Evolutionary conservation across 1,140 invertebrate genomes (phyloP), one percentile per base, ranked within the genome.

Genomic region (Drosophila mauritiana): DNA sequence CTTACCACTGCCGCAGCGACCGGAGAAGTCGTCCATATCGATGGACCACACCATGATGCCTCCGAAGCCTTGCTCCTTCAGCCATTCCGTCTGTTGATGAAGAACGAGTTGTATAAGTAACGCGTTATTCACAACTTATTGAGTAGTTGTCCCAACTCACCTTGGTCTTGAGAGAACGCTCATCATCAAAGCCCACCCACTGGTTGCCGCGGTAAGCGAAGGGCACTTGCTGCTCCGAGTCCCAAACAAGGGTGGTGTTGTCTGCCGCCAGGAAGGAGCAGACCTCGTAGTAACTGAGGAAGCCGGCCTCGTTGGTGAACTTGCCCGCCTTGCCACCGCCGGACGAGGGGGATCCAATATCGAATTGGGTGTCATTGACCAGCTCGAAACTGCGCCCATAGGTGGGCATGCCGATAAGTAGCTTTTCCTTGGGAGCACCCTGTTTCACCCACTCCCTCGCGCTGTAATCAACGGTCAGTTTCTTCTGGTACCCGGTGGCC

Each of bases 41-140:
- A 98, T 94, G 1, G 97, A 98, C 98, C 98, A 99, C 12, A 99
- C 96, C 97, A 99, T 99, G 13, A 98, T 97, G 25, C 98, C 98
- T 49, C 98, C 98, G 79, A 98, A 98, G 12, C 97, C 97, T 94
- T 98, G 96, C 86, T 98, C 96, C 90, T 97, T 98, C 43, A 99
- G 93, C 97, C 98, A 99, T 49, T 96, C 95, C 94, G 97, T 97
- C 97, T 99, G 79, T 0, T 15, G 43, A 58, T 5, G 8, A 0
- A 10, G 7, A 0, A n/a, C 2, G 17, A 55, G 1, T 0, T 31
- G 92, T 3, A 51, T 8, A 12, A 13, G 0, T n/a, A 17, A 8
- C 10, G 6, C 2, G 6, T 17, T 42, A 42, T 42, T 3, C 4
- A 4, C 12, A 4, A 39, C 13, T 37, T 13, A 11, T 37, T 13